phyloP scores from a whole-genome alignment of 2,113 vertebrate species.

The Podarcis muralis region DNA sequence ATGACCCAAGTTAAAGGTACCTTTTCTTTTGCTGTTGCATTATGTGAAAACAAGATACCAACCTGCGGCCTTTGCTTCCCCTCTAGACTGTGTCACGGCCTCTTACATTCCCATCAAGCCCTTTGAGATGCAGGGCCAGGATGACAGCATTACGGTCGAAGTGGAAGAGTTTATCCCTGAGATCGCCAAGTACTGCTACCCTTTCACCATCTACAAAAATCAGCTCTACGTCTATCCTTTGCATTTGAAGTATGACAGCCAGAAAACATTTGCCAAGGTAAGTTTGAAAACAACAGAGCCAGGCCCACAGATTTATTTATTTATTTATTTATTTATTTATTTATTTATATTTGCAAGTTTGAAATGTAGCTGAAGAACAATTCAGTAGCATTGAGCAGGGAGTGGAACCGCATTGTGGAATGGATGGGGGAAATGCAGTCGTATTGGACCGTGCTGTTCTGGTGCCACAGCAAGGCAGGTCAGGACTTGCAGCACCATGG shows the following conservation, averaged over 20 bases:
- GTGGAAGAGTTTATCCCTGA: constrained; percentile 94
- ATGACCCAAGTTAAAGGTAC: background rate
- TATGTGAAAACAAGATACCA: background rate
- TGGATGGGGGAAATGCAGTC: no score
- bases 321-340: background rate
- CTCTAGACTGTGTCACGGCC: constrained; percentile 89
- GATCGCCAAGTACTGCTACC: constrained; percentile 91
- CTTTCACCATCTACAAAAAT: constrained; percentile 94
- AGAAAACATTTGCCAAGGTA: constrained; percentile 98
- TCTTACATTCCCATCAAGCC: constrained; percentile 93
- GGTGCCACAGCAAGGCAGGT: no score
- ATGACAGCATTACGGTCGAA: constrained; percentile 85
- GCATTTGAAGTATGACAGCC: constrained; percentile 96
- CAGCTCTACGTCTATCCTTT: constrained; percentile 92
- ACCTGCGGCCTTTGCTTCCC: background rate
- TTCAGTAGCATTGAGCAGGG: background rate
- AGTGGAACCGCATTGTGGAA: background rate
- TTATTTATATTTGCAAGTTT: background rate
- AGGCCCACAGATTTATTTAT: background rate
- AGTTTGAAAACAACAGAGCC: background rate
- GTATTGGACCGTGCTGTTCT: no score
- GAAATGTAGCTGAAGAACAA: background rate
- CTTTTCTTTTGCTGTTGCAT: background rate
- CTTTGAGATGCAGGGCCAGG: constrained; percentile 78
- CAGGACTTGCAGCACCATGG: no score